Percentiles rank a stretch among this genome's conserved stretches.
phyloP scores from a whole-genome alignment of 2,888 invertebrate genomes.

The Leucoma salicis region DNA sequence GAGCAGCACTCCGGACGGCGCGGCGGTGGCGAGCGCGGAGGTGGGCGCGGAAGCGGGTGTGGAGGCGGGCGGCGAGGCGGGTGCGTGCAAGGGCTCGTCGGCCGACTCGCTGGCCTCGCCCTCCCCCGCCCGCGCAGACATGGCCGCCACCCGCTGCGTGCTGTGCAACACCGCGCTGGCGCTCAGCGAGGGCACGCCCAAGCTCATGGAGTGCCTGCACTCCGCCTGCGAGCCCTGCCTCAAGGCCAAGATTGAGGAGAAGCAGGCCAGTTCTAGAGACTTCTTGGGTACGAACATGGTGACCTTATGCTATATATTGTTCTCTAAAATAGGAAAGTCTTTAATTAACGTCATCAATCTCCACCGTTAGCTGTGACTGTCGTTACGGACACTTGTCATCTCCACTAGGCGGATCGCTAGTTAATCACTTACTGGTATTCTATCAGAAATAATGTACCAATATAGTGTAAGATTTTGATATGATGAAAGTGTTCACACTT shows the following conservation, averaged over 20 bases:
- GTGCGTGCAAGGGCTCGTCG: slow-evolving; percentile 40
- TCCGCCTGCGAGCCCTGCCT: slow-evolving; percentile 91
- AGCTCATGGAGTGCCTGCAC: slow-evolving; percentile 94
- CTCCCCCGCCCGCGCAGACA: slow-evolving; percentile 43
- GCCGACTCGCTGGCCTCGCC: slow-evolving; percentile 70
- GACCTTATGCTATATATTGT: no score
- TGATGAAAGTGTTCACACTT: no score
- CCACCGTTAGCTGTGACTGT: no score
- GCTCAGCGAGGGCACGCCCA: slow-evolving; percentile 82
- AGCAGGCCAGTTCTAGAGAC: slow-evolving; percentile 58
- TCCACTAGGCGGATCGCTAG: no score
- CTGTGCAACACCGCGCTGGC: slow-evolving; percentile 66
- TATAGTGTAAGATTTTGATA: no score
- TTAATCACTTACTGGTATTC: no score
- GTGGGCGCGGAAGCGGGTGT: slow-evolving; percentile 21
- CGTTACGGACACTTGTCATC: no score
- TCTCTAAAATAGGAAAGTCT: no score
- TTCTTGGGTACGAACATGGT: slow-evolving; percentile 61
- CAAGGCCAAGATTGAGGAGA: slow-evolving; percentile 83
- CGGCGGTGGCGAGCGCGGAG: slow-evolving; percentile 12
- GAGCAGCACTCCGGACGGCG: slow-evolving; percentile 33
- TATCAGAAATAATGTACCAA: no score
- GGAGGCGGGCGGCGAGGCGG: slow-evolving; percentile 24
- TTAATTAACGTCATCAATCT: no score
- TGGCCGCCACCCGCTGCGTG: slow-evolving; percentile 75